phyloP scores from a whole-genome alignment of 2,113 vertebrate genomes.

The Naja naja region DNA sequence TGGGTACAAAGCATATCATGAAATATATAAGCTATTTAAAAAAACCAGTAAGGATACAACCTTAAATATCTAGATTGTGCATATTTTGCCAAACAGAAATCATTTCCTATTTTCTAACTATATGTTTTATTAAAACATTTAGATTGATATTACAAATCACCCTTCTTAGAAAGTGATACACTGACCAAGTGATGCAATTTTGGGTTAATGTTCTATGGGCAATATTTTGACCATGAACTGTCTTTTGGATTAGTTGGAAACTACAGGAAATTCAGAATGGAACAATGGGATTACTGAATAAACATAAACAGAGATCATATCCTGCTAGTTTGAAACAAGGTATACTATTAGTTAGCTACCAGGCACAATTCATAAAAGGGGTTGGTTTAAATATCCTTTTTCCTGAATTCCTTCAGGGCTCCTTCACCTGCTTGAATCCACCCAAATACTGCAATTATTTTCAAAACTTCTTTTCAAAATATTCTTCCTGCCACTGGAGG shows the following conservation, averaged over 20 bases:
- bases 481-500: neutral
- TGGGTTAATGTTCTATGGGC: neutral
- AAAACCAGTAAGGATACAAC: neutral
- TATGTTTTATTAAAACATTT: neutral
- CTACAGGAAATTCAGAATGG: neutral
- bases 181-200: neutral
- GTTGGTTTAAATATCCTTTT: neutral
- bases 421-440: neutral
- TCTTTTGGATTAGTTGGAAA: neutral
- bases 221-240: neutral
- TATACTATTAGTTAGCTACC: neutral
- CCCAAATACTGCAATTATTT: neutral
- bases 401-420: neutral
- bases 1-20: neutral
- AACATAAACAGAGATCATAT: neutral
- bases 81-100: neutral
- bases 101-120: neutral
- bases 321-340: neutral
- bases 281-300: neutral
- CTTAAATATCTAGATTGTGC: neutral
- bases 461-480: neutral
- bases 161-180: neutral
- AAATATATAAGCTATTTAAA: neutral
- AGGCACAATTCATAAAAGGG: neutral
- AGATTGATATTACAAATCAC: neutral